phyloP scores from a whole-genome alignment of 2,888 invertebrate genomes.

The Zeuzera pyrina region DNA sequence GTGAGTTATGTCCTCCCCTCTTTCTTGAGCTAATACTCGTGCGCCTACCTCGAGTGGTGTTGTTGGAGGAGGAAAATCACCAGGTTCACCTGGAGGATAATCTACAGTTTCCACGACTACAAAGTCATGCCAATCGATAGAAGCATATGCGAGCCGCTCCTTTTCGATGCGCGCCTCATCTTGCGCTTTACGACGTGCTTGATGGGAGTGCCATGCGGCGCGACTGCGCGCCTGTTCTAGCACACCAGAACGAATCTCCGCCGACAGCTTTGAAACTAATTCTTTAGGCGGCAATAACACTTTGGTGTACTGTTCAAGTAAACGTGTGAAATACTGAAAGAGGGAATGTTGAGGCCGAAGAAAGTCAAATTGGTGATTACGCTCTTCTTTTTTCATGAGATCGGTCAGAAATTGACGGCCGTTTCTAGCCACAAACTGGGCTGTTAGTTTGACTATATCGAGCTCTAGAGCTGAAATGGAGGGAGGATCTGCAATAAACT shows the following conservation, averaged over 20 bases:
- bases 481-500: slow-evolving; percentile 97
- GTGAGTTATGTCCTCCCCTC: slow-evolving; percentile 78
- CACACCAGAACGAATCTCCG: slow-evolving; percentile 80
- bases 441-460: slow-evolving; percentile 98
- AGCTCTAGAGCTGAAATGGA: slow-evolving; percentile 98
- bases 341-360: slow-evolving; percentile 97
- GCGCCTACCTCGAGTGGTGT: slow-evolving; percentile 98
- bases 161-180: slow-evolving; percentile 97
- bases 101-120: slow-evolving; percentile 99
- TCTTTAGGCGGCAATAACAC: slow-evolving; percentile 96
- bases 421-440: slow-evolving; percentile 98
- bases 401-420: slow-evolving; percentile 98
- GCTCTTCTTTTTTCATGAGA: slow-evolving; percentile 97
- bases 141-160: slow-evolving; percentile 95
- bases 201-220: slow-evolving; percentile 97
- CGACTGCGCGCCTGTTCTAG: slow-evolving; percentile 94
- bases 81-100: slow-evolving; percentile 96
- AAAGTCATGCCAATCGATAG: slow-evolving; percentile 99
- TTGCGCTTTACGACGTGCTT: slow-evolving; percentile 91
- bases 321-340: slow-evolving; percentile 98
- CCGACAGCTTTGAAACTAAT: slow-evolving; percentile 81
- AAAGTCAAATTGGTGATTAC: slow-evolving; percentile 99
- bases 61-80: slow-evolving; percentile 97
- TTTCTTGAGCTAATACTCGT: slow-evolving; percentile 86
- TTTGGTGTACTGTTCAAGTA: slow-evolving; percentile 99